These are phyloP conservation scores for Drosophila micromelanica DNA, from an alignment of 1,140 invertebrate genomes.

Conservation along the genomic window DNA sequence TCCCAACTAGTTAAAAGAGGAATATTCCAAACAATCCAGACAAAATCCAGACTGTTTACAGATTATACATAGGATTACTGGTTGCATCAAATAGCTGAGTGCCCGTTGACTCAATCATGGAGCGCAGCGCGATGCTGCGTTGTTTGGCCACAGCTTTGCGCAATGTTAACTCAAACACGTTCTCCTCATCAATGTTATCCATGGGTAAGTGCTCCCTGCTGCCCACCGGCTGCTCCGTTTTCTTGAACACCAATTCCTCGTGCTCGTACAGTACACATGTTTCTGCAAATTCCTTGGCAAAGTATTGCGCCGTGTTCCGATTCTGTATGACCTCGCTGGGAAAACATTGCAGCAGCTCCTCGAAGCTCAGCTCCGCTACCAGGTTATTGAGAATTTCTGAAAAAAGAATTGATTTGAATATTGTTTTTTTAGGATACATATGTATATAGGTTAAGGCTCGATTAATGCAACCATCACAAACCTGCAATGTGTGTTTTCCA, in stretches of 20 bases:
- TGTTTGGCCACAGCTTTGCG: slow-evolving; percentile 82
- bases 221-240: slow-evolving; percentile 41
- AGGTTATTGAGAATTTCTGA: slow-evolving; percentile 79
- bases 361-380: slow-evolving; percentile 73
- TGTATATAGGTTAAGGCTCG: neutral
- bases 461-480: slow-evolving; percentile 12
- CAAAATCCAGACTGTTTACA: slow-evolving; percentile 37
- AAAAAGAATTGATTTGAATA: no score
- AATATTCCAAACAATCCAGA: slow-evolving; percentile 11
- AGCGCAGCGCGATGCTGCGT: slow-evolving; percentile 75
- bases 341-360: slow-evolving; percentile 80
- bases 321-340: slow-evolving; percentile 77
- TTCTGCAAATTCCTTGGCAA: slow-evolving; percentile 76
- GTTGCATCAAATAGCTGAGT: slow-evolving; percentile 82
- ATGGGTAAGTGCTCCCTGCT: slow-evolving; percentile 68
- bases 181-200: slow-evolving; percentile 83
- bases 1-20: slow-evolving; percentile 42
- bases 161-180: slow-evolving; percentile 76
- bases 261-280: slow-evolving; percentile 70
- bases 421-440: no score
- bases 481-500: slow-evolving; percentile 77
- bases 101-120: slow-evolving; percentile 82
- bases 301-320: slow-evolving; percentile 69
- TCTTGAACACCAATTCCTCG: slow-evolving; percentile 64
- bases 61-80: slow-evolving; percentile 83